Base-by-base conservation (phyloP, 2,797 vertebrate genomes). In the Loriculus beryllinus region DNA sequence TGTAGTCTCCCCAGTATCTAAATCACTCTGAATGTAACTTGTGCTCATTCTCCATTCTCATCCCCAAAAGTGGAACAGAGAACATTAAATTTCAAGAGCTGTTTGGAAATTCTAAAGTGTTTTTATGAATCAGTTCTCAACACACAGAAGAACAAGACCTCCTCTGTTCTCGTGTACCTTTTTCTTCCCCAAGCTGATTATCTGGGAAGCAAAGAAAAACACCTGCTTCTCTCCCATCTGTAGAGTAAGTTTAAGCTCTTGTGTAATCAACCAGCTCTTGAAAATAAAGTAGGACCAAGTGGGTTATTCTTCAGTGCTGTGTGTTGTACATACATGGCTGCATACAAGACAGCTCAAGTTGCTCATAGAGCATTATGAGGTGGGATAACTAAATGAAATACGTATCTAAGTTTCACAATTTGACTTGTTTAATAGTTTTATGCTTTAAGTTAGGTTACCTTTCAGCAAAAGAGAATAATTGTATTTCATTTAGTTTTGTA, bases 261-360 rank as follows among this genome's bases (percentile, higher is more conserved):
- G 64, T n/a, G 12, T 40, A 39, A 37, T 92, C 37, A 60, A 7
- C 16, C 57, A 82, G 54, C 22, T 81, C 40, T 78, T 1, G 3
- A 39, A 70, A 59, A n/a, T 82, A 28, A 79, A 88, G 12, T 31
- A 67, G 43, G 35, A 70, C 39, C 39, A 88, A 78, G n/a, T 1
- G 0, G 16, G 9, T 57, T 40, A 9, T 65, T 86, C 45, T 86
- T 70, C 1, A 5, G 20, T 56, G n/a, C 22, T 1, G 0, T 52
- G 21, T 69, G 15, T 33, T 84, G 15, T 28, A 18, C 26, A 4
- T 51, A 26, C 8, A 7, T 33, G 29, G 31, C 42, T 75, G 52
- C 31, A n/a, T 69, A 15, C 26, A 33, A 23, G 39, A 28, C 5
- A 75, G 49, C 16, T 62, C 23, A 77, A 14, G 19, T 54, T 92